Evolutionary conservation across 2,888 invertebrate species (phyloP).

Genomic region (Arge pagana): DNA sequence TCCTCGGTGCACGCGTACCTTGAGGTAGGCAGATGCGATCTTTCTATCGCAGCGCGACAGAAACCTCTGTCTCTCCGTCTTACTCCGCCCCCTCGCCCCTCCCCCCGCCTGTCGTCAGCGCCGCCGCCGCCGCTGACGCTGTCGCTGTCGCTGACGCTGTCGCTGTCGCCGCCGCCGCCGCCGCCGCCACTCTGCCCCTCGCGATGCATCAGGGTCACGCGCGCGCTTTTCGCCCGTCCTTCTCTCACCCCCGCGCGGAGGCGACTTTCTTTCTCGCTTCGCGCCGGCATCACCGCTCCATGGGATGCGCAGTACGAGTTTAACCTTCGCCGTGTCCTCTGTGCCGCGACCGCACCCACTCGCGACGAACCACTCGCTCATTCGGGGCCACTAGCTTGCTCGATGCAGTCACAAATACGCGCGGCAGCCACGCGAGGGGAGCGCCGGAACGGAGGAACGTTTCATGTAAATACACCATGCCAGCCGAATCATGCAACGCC

Average conservation of each 20-base stretch:
- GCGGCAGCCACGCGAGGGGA: background rate
- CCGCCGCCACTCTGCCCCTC: constrained; percentile 1
- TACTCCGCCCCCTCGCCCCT: constrained; percentile 8
- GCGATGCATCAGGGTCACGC: constrained; percentile 1
- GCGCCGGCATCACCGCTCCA: constrained; percentile 27
- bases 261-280: too few relatives aligned
- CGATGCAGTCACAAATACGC: constrained; percentile 23
- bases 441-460: too few relatives aligned
- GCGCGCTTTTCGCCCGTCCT: too few relatives aligned
- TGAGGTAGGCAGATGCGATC: too few relatives aligned
- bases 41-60: too few relatives aligned
- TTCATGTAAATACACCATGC: background rate
- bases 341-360: constrained; percentile 39
- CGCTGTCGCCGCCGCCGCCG: constrained; percentile 8
- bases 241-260: constrained; percentile 5
- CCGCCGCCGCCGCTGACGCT: constrained; percentile 22
- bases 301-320: constrained; percentile 37
- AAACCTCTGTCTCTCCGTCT: constrained; percentile 3
- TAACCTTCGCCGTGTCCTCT: constrained; percentile 45
- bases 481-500: constrained; percentile 9
- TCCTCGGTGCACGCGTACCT: too few relatives aligned
- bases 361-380: constrained; percentile 24
- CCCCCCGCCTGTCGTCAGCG: constrained; percentile 17
- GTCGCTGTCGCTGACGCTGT: constrained; percentile 6
- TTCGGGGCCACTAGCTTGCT: constrained; percentile 28